Conservation (phyloP, 64 coral and sea anemone genomes). For the Catalaphyllia jardinei region DNA sequence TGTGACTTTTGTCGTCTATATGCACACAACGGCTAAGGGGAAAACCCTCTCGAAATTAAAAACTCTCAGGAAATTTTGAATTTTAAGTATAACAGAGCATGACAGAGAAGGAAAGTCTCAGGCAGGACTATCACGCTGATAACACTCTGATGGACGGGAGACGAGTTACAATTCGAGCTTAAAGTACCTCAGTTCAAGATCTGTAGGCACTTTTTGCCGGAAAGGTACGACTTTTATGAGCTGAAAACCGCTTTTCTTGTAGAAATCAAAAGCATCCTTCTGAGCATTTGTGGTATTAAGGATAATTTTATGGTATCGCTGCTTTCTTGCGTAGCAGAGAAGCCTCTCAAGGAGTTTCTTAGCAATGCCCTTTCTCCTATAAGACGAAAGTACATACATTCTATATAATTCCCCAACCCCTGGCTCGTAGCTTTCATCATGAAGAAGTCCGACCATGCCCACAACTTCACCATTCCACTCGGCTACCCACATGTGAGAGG, state of each 20-base stretch:
- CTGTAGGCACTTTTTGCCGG: constrained; percentile 39
- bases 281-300: constrained; percentile 53
- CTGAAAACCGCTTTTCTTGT: constrained; percentile 50
- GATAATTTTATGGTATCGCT: constrained; percentile 57
- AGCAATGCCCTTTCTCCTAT: too few species aligned
- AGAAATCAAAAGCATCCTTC: constrained; percentile 33
- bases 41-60: too few species aligned
- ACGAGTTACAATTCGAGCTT: constrained; percentile 8
- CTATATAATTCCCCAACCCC: constrained; percentile 54
- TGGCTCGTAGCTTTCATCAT: constrained; percentile 28
- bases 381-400: constrained; percentile 67
- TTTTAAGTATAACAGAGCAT: too few species aligned
- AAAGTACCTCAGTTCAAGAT: constrained; percentile 35
- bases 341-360: constrained; percentile 42
- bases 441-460: constrained; percentile 60
- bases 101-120: too few species aligned
- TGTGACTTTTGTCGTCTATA: too few species aligned
- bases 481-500: constrained; percentile 67
- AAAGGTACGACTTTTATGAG: constrained; percentile 12
- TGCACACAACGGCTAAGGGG: too few species aligned
- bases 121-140: too few species aligned
- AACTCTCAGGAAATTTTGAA: too few species aligned
- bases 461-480: constrained; percentile 33
- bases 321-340: constrained; percentile 28
- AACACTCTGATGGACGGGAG: background rate